Evolutionary conservation across 2,113 vertebrate genomes (phyloP), one percentile per base, ranked within the genome.

Genomic region (Sardina pilchardus): DNA sequence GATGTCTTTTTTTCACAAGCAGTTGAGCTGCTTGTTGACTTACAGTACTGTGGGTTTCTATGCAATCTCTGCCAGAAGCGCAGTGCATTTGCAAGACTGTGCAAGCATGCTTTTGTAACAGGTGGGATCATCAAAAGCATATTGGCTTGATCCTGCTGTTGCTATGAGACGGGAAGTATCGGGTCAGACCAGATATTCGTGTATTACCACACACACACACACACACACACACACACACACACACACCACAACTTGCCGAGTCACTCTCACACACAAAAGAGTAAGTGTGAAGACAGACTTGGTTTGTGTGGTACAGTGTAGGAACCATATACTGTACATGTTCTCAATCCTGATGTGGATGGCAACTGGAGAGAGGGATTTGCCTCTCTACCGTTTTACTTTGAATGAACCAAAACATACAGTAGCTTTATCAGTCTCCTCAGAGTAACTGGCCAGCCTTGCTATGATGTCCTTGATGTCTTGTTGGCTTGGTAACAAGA

Each of bases 131-230:
- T 26, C 39, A 39, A 42, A 39, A 42, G 19, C 45, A 21, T 53
- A 53, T 53, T 47, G 63, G 84, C 78, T 19, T 42, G 50, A 50
- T 56, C 67, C 45, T 81, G 84, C 84, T 80, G 84, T 85, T 85
- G 84, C 84, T 85, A 85, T 85, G 84, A 85, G 75, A 85, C 84
- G 80, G 84, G 42, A 78, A 36, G 30, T 78, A 78, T 14, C 30
- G 34, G 71, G 30, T 78, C 71, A 17, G 71, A 78, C 71, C 59
- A 75, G 42, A 78, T 80, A 43, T 85, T 26, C 26, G 43, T 21
- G 63, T 84, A 47, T 26, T 39, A 84, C 50, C 26, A 47, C 75
- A 67, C 56, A n/a, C n/a, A 67, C 63, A n/a, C n/a, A 14, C 30
- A 48, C 59, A 84, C 83, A 53, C 43, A 50, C 67, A 34, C 26